Evolutionary conservation across 2,888 invertebrate species (phyloP), one percentile per base, ranked within the genome.

Genomic region (Bedellia somnulentella): DNA sequence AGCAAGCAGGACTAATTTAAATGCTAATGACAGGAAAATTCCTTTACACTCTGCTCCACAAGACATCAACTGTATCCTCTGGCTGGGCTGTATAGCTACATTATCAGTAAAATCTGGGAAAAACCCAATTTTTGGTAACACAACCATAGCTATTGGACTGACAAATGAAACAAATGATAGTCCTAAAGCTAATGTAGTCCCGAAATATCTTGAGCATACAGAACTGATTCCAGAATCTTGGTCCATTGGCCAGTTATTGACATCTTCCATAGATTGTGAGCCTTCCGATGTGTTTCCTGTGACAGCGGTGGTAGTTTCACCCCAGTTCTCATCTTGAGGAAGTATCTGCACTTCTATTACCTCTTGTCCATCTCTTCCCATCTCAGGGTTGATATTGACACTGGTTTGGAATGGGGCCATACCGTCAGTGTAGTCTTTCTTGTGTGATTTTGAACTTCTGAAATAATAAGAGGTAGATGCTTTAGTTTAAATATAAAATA

Each of bases 271-370:
- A 0, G 94, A 95, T 44, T 92, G 90, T 3, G 93, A 96, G 45
- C 93, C 93, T 55, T 96, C 97, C 0, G 93, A 95, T 2, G 96
- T 96, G 50, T 95, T 95, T 6, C 95, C 96, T 0, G 97, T 97
- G 17, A 97, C 87, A 1, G 95, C 96, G 1, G 97, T 97, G 0
- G 96, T 96, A 49, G 93, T 96, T 61, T 97, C 97, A n/a, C 93
- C 95, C 97, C 97, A 97, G 60, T 95, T 95, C 52, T 97, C 97
- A 67, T 97, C 97, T 70, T 95, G 89, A 0, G 94, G 94, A 34
- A 96, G 68, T 41, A 96, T 95, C 73, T 96, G 95, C 21, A 96
- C 95, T 73, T 96, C 95, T 28, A 96, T 94, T 8, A 93, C 89
- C 66, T 94, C 93, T 53, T 92, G 92, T 0, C 90, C 90, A 37